These are phyloP conservation scores for Pyrgilauda ruficollis DNA, from an alignment of 2,113 vertebrate species.

Conservation along the genomic window DNA sequence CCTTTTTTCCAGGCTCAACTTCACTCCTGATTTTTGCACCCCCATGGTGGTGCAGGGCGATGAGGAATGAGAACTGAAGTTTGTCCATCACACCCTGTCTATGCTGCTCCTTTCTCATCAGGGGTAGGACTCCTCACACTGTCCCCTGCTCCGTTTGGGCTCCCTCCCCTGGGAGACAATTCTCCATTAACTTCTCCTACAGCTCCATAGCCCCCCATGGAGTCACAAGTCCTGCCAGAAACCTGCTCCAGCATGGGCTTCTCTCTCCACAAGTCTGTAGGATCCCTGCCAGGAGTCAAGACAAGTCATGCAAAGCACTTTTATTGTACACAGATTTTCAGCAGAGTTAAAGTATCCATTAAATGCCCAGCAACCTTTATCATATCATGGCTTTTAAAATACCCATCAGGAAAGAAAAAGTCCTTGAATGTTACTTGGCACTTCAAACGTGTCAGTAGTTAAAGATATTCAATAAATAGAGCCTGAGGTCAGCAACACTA, in stretches of 20 bases:
- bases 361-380: background rate
- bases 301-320: background rate
- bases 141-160: background rate
- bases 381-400: background rate
- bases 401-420: background rate
- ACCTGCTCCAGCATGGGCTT: background rate
- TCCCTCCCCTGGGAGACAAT: background rate
- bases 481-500: background rate
- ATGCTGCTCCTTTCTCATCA: background rate
- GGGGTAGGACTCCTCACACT: background rate
- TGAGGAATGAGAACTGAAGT: background rate
- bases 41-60: background rate
- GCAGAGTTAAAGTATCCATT: background rate
- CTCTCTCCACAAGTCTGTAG: background rate
- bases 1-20: background rate
- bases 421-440: background rate
- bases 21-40: background rate
- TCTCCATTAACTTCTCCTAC: background rate
- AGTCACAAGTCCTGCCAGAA: background rate
- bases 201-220: background rate
- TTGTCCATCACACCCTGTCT: background rate
- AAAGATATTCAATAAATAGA: background rate
- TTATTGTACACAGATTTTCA: background rate
- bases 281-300: background rate
- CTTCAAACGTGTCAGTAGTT: background rate